Conservation (phyloP, 2,888 invertebrate genomes). For the Tetanocera ferruginea region DNA sequence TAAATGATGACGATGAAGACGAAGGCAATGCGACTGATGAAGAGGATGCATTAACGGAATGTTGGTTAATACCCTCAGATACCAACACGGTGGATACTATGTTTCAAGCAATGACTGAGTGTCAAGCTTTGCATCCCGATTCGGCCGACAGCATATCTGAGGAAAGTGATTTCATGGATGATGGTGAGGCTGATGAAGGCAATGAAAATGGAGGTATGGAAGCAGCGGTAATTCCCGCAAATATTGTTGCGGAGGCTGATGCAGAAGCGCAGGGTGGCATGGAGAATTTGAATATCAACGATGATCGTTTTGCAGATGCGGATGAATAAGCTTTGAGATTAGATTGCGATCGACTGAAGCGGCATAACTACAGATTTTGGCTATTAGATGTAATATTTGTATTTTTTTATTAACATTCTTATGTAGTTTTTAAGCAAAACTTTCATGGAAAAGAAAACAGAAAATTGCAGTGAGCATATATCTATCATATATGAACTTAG, state of each 20-base stretch:
- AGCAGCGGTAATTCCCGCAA: conserved; percentile 43
- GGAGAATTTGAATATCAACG: conserved; percentile 66
- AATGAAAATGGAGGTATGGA: conserved; percentile 47
- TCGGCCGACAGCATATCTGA: conserved; percentile 73
- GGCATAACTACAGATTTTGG: not conserved
- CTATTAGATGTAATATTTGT: conserved; percentile 10
- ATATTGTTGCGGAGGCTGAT: conserved; percentile 43
- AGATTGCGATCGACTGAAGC: not conserved
- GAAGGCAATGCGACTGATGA: conserved; percentile 66
- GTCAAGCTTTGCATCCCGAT: conserved; percentile 86
- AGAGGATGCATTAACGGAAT: conserved; percentile 74
- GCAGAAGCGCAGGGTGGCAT: conserved; percentile 59
- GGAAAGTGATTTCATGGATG: conserved; percentile 67
- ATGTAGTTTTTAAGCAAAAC: not conserved
- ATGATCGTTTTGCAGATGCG: conserved; percentile 68
- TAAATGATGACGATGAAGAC: conserved; percentile 54
- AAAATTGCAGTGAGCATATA: not conserved
- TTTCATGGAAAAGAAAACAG: not conserved
- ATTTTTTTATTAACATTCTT: not conserved
- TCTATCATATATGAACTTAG: not conserved
- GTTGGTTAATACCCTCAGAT: conserved; percentile 80
- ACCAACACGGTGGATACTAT: conserved; percentile 75
- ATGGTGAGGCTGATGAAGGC: conserved; percentile 52
- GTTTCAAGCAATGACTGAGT: conserved; percentile 81
- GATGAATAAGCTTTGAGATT: conserved; percentile 57